Percentiles rank a stretch among this genome's conserved stretches.
phyloP scores from a whole-genome alignment of 2,888 invertebrate genomes.

The Drosophila monieri region DNA sequence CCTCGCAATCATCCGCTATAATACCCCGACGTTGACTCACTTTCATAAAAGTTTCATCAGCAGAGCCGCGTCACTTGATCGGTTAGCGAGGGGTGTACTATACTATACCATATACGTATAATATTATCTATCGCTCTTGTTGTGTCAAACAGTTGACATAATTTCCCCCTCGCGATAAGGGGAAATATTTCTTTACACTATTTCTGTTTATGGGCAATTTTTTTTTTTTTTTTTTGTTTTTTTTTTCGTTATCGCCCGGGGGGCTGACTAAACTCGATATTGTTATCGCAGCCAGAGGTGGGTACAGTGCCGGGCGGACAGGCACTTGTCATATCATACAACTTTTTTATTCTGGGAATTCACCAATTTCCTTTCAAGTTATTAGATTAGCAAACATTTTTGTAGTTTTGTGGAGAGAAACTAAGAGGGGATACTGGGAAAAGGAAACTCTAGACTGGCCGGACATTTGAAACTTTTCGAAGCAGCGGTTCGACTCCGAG shows the following conservation, averaged over 20 bases:
- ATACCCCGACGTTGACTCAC: constrained; percentile 54
- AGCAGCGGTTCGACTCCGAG: neutral
- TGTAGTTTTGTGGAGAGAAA: neutral
- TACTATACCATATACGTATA: neutral
- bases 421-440: neutral
- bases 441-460: constrained; percentile 26
- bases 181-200: constrained; percentile 14
- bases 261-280: constrained; percentile 45
- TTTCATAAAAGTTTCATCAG: constrained; percentile 26
- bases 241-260: constrained; percentile 22
- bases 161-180: constrained; percentile 37
- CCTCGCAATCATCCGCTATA: neutral
- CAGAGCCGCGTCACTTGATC: constrained; percentile 49
- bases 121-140: constrained; percentile 34
- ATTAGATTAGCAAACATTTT: constrained; percentile 12
- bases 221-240: constrained; percentile 12
- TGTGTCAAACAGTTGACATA: constrained; percentile 48
- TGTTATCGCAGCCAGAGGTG: constrained; percentile 15
- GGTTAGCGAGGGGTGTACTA: neutral
- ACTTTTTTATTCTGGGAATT: constrained; percentile 48
- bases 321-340: constrained; percentile 6
- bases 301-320: too few relatives aligned
- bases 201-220: constrained; percentile 28
- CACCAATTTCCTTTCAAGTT: constrained; percentile 41
- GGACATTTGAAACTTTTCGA: constrained; percentile 29